Base-by-base conservation (phyloP, 2,113 vertebrate genomes). In the Nibea coibor region DNA sequence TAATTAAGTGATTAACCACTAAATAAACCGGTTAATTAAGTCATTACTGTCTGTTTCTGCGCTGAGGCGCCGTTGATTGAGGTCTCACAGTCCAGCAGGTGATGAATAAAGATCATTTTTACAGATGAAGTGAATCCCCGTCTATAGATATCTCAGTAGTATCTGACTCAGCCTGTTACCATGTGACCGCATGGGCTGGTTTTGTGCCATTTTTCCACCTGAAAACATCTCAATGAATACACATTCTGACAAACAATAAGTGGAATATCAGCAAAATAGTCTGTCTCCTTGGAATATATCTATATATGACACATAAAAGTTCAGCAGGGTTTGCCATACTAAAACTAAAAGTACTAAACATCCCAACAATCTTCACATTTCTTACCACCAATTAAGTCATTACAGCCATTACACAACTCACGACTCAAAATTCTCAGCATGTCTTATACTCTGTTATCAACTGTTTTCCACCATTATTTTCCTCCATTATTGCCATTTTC, bases 1-100 rank as follows among this genome's bases (percentile, higher is more conserved):
- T 87, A 90, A 93, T 92, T 81, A 88, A 85, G 81, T 84, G 85
- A 90, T 90, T 87, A 88, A 88, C 86, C 63, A 86, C 70, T 54
- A 87, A 91, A 83, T 90, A 89, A 89, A 84, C 82, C 78, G 80
- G 77, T 86, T 89, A 89, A 91, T 92, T 78, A 90, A 92, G 77
- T 84, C 61, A 88, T 91, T 89, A 85, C 62, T 26, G 77, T 73
- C 31, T 68, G 67, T 74, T 54, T 43, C 73, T 69, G 76, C 10
- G 17, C 81, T 11, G 56, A 71, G 71, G 67, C 15, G 3, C 75
- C 20, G 42, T 67, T 77, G 72, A 73, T 79, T n/a, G 76, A 81
- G 75, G 56, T 78, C 69, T 66, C 22, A 57, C 69, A 65, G 61
- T 82, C 51, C 62, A 56, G 59, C 1, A 22, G 62, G 74, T 53